Percentiles rank a stretch among this genome's conserved stretches.
Conservation (phyloP, 2,113 vertebrate genomes). For the Oncorhynchus nerka region DNA sequence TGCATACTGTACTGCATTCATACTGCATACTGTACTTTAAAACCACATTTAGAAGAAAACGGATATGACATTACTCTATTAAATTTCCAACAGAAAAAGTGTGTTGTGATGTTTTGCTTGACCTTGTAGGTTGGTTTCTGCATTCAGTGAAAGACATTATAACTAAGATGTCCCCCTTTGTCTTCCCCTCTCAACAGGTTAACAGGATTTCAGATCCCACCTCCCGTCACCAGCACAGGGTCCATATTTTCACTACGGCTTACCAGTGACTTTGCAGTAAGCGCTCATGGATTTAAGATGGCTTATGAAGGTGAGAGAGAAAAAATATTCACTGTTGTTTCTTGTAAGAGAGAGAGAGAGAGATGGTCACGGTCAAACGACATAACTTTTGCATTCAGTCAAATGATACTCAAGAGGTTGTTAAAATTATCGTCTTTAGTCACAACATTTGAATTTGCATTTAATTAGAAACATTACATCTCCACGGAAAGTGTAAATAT, state of each 20-base stretch:
- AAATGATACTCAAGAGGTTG: too few species aligned
- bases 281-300: slow-evolving; percentile 97
- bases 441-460: too few species aligned
- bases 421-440: too few species aligned
- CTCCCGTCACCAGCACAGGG: slow-evolving; percentile 95
- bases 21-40: too few species aligned
- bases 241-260: slow-evolving; percentile 95
- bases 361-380: not conserved
- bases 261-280: slow-evolving; percentile 98
- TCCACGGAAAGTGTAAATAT: too few species aligned
- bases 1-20: too few species aligned
- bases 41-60: too few species aligned
- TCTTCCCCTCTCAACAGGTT: slow-evolving; percentile 78
- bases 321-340: not conserved
- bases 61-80: too few species aligned
- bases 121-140: not conserved
- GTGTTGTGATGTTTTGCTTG: too few species aligned
- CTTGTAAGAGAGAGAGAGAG: not conserved
- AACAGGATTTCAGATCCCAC: slow-evolving; percentile 96
- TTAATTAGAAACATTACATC: too few species aligned
- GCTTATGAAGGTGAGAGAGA: slow-evolving; percentile 94
- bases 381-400: too few species aligned
- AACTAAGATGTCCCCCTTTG: slow-evolving; percentile 2
- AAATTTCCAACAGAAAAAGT: too few species aligned
- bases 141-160: not conserved